These are phyloP conservation scores for Antechinus flavipes DNA, from an alignment of 2,113 vertebrate genomes.

Conservation along the genomic window DNA sequence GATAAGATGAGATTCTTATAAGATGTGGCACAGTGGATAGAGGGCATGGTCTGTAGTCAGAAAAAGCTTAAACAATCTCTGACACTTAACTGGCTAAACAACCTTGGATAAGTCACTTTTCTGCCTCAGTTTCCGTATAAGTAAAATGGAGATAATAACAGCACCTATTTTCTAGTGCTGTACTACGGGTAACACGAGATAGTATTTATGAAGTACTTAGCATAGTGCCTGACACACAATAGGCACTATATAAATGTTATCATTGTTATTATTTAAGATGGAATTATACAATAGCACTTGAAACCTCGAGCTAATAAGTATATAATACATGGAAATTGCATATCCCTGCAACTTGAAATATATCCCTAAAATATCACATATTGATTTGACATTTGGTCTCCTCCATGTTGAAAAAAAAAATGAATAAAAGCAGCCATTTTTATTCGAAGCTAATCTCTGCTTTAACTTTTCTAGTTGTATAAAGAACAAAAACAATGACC, in stretches of 20 bases:
- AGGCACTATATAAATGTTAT: background rate
- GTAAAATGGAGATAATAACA: background rate
- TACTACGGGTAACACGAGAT: background rate
- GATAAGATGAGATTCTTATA: background rate
- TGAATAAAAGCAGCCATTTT: conserved; percentile 11
- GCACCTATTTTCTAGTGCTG: background rate
- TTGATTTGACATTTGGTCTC: background rate
- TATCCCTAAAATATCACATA: background rate
- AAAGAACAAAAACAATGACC: conserved; percentile 56
- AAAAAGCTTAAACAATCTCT: background rate
- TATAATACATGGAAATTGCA: background rate
- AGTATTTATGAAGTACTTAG: background rate
- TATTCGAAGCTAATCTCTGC: background rate
- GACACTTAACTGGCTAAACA: background rate
- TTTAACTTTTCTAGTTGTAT: conserved; percentile 18
- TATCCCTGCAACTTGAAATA: background rate
- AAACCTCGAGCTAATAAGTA: conserved; percentile 10
- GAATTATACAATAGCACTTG: conserved; percentile 35
- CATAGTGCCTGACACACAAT: background rate
- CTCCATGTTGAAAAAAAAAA: conserved; percentile 16
- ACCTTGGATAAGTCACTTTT: background rate
- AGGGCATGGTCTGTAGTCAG: background rate
- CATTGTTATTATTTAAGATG: conserved; percentile 11
- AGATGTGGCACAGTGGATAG: background rate
- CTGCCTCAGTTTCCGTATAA: background rate